Percentiles rank a stretch among this genome's conserved stretches.
phyloP scores from a whole-genome alignment of 2,113 vertebrate species.

The Carettochelys insculpta region DNA sequence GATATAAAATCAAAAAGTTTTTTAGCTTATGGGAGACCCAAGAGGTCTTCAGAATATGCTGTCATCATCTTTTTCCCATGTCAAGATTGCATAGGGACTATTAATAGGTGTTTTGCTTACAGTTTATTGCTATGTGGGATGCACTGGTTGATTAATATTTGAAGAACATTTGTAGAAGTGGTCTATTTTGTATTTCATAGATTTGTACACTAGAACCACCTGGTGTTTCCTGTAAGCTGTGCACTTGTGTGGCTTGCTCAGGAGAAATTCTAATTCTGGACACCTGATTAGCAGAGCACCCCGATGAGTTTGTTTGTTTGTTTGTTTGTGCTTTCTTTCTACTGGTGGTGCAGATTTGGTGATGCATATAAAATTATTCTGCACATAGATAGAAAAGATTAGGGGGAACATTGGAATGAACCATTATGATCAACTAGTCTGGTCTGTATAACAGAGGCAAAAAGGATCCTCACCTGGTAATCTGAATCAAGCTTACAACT shows the following conservation, averaged over 20 bases:
- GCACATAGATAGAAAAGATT: too few species aligned
- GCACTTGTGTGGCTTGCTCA: too few species aligned
- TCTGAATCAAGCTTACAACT: not conserved
- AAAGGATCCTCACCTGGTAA: not conserved
- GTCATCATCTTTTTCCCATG: not conserved
- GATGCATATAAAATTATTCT: too few species aligned
- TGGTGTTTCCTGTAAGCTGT: too few species aligned
- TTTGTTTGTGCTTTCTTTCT: too few species aligned
- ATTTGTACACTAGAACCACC: accelerated
- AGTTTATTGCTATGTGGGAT: not conserved
- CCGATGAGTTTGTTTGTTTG: too few species aligned
- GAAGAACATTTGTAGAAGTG: not conserved
- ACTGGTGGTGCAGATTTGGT: too few species aligned
- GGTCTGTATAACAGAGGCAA: not conserved
- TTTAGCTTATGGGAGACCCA: not conserved
- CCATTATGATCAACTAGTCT: not conserved
- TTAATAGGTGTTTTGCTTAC: not conserved
- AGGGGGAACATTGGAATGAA: accelerated
- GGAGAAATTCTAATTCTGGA: too few species aligned
- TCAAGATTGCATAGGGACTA: not conserved
- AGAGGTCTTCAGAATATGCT: not conserved
- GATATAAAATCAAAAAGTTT: not conserved
- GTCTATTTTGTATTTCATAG: not conserved
- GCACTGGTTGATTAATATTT: not conserved
- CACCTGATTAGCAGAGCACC: too few species aligned